These are phyloP conservation scores for Trypoxylus dichotomus DNA, from an alignment of 1,140 invertebrate species.

Conservation along the genomic window DNA sequence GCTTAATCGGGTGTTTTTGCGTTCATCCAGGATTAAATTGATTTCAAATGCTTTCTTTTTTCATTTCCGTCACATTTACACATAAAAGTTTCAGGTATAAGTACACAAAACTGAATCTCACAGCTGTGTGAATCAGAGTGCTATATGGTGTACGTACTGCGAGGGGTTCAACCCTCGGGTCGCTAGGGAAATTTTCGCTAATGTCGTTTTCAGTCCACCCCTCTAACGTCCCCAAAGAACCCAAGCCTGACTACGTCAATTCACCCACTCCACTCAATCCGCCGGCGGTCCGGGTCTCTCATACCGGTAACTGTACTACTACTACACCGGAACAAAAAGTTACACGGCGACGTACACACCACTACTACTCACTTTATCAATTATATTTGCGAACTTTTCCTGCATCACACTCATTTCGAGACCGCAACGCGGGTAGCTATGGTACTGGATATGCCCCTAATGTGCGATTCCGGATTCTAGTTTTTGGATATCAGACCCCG, in stretches of 20 bases:
- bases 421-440: neutral
- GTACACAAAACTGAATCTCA: neutral
- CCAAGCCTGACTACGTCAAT: neutral
- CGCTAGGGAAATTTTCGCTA: slow-evolving; percentile 35
- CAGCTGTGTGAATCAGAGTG: slow-evolving; percentile 31
- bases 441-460: neutral
- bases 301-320: slow-evolving; percentile 3
- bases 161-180: slow-evolving; percentile 17
- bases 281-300: neutral
- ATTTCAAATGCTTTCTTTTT: neutral
- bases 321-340: slow-evolving; percentile 32
- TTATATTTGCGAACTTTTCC: slow-evolving; percentile 26
- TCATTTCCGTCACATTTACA: neutral
- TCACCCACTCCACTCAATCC: neutral
- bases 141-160: neutral
- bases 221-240: slow-evolving; percentile 10
- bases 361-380: slow-evolving; percentile 33
- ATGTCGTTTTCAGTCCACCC: slow-evolving; percentile 31
- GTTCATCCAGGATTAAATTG: neutral
- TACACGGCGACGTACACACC: slow-evolving; percentile 26
- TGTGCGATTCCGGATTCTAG: neutral
- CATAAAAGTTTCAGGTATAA: neutral
- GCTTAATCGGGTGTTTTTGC: neutral
- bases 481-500: slow-evolving; percentile 1
- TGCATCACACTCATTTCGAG: neutral